Evolutionary conservation across 1,140 invertebrate genomes (phyloP), one percentile per base, ranked within the genome.

Genomic region (Chymomyza costata): DNA sequence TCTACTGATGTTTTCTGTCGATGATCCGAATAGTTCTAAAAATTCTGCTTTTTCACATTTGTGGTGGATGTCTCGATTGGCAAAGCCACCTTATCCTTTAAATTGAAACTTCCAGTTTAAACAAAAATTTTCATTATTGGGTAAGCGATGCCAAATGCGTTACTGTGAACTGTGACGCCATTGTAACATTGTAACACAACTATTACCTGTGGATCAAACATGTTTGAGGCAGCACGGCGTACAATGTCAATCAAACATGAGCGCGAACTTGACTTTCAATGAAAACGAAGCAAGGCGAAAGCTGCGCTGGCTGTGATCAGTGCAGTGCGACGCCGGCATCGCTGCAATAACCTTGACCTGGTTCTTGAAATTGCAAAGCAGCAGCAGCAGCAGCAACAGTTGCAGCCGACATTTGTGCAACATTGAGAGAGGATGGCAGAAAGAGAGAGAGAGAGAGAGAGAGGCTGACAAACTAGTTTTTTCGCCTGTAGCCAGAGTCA

Each of bases 211-310:
- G 53, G 49, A 38, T 13, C 41, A 59, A 39, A 41, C 18, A 8
- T 6, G 25, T 18, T 44, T 41, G 38, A 25, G n/a, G n/a, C n/a
- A n/a, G n/a, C n/a, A n/a, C 25, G 51, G 46, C 39, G 46, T 41
- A 37, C 60, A 63, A 63, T 63, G 59, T 55, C 60, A 63, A 63
- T 64, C 62, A 65, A 65, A 65, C 41, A 57, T 80, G 66, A 67
- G 54, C 67, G 69, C 73, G 73, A 80, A 80, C 73, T 80, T 80
- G 73, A 80, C 73, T 80, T 80, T 80, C 73, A 80, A 80, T 80
- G 68, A 45, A 55, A 80, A 80, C 63, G 73, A 59, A 53, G 73
- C 73, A 80, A 80, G 71, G 71, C 73, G 58, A 78, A 63, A 78
- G 59, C 73, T n/a, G 69, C 61, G 57, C 30, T 52, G 50, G 34